phyloP scores from a whole-genome alignment of 2,888 invertebrate species.

The Cheiracanthium punctorium region DNA sequence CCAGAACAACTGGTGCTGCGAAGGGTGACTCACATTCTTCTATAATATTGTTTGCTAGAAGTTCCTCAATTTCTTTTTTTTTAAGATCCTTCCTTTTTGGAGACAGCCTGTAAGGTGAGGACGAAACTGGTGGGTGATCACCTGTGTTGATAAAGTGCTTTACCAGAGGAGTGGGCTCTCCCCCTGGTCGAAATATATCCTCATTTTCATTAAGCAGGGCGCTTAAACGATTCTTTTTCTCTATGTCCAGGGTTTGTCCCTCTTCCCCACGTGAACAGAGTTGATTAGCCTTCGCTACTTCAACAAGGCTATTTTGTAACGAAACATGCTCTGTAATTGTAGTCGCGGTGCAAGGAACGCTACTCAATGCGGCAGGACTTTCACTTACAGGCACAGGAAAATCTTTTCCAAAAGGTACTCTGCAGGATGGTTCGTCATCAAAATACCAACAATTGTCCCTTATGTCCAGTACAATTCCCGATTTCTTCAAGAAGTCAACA shows the following conservation, averaged over 20 bases:
- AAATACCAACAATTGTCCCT: not conserved
- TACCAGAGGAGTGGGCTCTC: too few species aligned
- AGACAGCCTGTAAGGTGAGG: too few species aligned
- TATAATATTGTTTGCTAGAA: too few species aligned
- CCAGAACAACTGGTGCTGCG: too few species aligned
- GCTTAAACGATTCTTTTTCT: not conserved
- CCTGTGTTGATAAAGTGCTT: too few species aligned
- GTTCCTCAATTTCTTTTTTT: too few species aligned
- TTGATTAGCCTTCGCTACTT: not conserved
- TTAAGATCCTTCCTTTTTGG: too few species aligned
- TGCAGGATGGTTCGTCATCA: not conserved
- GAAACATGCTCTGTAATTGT: not conserved
- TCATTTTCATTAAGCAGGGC: not conserved
- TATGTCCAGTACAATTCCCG: constrained; percentile 15
- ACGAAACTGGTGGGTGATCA: too few species aligned
- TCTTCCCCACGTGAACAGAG: not conserved
- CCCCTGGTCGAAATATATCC: too few species aligned
- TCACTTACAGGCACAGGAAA: not conserved
- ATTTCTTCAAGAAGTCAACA: not conserved
- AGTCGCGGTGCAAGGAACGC: not conserved
- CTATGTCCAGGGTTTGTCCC: not conserved
- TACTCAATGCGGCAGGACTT: not conserved
- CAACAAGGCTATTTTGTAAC: not conserved
- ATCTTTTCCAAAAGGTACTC: constrained; percentile 6
- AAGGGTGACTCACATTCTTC: too few species aligned